Evolutionary conservation across 2,113 vertebrate genomes (phyloP).

Genomic region (Sterrhoptilus dennistouni): DNA sequence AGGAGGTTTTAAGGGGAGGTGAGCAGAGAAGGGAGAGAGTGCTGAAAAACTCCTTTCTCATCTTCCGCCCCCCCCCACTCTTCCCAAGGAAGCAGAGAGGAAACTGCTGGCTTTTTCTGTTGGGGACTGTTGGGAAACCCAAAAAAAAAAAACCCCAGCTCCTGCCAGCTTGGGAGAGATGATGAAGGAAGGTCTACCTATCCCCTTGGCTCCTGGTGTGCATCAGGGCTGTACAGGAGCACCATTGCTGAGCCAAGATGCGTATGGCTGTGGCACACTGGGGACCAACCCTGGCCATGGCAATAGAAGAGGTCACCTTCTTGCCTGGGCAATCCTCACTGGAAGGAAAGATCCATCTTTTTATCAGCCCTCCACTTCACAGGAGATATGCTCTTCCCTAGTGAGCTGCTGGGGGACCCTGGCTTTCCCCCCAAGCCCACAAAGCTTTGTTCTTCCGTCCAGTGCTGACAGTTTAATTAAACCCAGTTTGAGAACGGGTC

Average conservation of each 20-base stretch:
- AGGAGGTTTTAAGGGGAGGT: neutral
- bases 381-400: slow-evolving; percentile 10
- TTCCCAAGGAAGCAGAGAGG: neutral
- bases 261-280: accelerated
- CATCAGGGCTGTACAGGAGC: neutral
- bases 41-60: neutral
- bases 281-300: neutral
- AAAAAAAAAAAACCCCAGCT: neutral
- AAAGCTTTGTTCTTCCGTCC: slow-evolving; percentile 59
- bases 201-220: accelerated
- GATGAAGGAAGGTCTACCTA: neutral
- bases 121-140: neutral
- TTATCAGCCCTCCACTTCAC: slow-evolving; percentile 40
- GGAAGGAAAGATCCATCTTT: slow-evolving; percentile 51
- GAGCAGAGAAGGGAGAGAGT: neutral
- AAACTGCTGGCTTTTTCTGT: neutral
- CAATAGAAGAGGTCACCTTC: slow-evolving; percentile 39
- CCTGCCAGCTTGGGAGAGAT: neutral
- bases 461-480: slow-evolving; percentile 76
- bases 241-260: neutral
- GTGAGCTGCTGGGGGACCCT: neutral
- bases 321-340: neutral
- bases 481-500: slow-evolving; percentile 60
- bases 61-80: neutral
- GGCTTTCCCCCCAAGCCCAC: neutral